Conservation (phyloP, 2,113 vertebrate genomes). For the Tympanuchus pallidicinctus region DNA sequence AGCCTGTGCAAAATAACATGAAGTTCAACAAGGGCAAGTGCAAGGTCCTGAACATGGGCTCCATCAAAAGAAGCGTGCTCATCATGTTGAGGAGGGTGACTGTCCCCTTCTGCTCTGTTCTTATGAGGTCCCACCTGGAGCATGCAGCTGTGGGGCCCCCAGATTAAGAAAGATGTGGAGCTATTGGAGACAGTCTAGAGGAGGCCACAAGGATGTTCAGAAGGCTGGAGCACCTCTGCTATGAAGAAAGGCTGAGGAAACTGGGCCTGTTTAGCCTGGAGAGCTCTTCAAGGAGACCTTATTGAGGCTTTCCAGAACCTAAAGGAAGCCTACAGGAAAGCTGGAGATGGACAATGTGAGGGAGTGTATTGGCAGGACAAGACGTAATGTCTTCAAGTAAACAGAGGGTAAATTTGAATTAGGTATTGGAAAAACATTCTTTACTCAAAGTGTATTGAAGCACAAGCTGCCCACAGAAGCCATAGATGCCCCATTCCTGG, state of each 20-base stretch:
- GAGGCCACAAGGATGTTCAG: background rate
- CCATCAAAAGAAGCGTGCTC: background rate
- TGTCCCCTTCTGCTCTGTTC: background rate
- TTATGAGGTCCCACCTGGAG: background rate
- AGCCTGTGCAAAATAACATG: background rate
- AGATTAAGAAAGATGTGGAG: background rate
- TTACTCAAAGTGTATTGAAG: background rate
- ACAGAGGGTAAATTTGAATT: background rate
- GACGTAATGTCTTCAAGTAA: background rate
- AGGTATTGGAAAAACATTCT: background rate
- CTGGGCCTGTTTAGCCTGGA: background rate
- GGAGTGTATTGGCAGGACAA: background rate
- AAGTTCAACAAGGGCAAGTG: background rate
- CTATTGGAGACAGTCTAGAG: background rate
- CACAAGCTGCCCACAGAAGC: background rate
- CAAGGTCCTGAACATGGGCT: background rate
- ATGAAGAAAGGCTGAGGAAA: background rate
- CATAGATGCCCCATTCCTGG: background rate
- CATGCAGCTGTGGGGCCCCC: background rate
- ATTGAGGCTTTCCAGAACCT: background rate
- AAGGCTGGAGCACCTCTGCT: background rate
- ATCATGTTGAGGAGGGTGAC: background rate
- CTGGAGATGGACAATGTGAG: background rate
- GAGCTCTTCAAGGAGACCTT: background rate
- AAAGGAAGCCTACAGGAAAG: background rate